Conservation (phyloP, 1,140 invertebrate genomes). For the Leptoteleia sp. region DNA sequence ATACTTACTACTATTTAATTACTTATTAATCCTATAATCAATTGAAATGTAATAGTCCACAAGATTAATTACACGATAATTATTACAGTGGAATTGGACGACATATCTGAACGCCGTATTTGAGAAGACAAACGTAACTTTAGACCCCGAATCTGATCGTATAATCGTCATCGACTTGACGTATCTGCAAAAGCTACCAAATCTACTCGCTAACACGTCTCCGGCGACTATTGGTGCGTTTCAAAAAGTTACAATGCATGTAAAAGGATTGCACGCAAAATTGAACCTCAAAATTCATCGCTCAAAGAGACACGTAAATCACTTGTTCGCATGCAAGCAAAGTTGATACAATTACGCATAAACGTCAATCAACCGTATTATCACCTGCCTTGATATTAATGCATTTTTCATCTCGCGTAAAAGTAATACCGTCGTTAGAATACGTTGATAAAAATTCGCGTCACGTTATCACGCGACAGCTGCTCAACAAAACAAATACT, state of each 20-base stretch:
- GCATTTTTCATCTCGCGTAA: conserved; percentile 13
- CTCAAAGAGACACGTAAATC: too few relatives aligned
- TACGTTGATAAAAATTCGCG: conserved; percentile 9
- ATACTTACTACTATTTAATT: too few relatives aligned
- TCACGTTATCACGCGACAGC: conserved; percentile 2
- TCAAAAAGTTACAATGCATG: not conserved
- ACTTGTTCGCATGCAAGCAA: too few relatives aligned
- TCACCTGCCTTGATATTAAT: too few relatives aligned
- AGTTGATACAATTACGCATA: too few relatives aligned
- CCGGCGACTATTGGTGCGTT: conserved; percentile 82
- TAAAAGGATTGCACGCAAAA: not conserved
- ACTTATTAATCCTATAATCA: too few relatives aligned
- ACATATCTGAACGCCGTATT: conserved; percentile 84
- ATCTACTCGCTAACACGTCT: conserved; percentile 80
- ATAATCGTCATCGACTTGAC: conserved; percentile 84
- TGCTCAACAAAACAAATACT: too few relatives aligned
- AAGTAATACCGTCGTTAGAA: conserved; percentile 3
- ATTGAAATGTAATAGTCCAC: too few relatives aligned
- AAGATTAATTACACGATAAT: not conserved
- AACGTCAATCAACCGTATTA: too few relatives aligned
- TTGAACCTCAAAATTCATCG: not conserved
- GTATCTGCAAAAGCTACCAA: conserved; percentile 83
- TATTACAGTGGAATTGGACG: conserved; percentile 86
- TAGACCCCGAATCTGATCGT: conserved; percentile 80
- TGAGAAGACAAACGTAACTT: conserved; percentile 82